Evolutionary conservation across 1,140 invertebrate genomes (phyloP), one percentile per base, ranked within the genome.

Genomic region (Philaenus spumarius): DNA sequence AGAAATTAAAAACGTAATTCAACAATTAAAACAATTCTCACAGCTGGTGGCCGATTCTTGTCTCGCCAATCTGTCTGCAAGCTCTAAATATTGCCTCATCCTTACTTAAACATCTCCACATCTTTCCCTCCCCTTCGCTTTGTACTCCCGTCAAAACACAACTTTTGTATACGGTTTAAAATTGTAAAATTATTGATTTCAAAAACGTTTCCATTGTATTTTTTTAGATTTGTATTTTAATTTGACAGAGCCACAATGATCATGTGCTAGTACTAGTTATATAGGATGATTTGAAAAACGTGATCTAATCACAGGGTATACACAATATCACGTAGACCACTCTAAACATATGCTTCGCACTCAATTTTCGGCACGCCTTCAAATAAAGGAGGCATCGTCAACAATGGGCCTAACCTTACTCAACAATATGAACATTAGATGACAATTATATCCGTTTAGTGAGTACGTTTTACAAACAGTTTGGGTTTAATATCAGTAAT

Each of bases 141-240:
- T 30, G 26, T 30, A 9, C 26, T 30, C 26, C 26, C 26, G 26
- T 30, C 26, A 30, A 4, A 30, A 53, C 30, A 53, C 35, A 30
- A 53, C 48, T 30, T 30, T 30, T 30, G n/a, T 14, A 24, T 14
- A 3, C 19, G 14, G 37, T 37, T 15, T 30, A 17, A 53, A 53
- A 53, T 53, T 39, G 50, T 53, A 53, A 53, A 53, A 53, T 53
- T 53, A 53, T 53, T 53, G 50, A 53, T 53, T 53, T 37, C 30
- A 53, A 53, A 30, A 53, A 53, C 50, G 35, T 17, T 39, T 30
- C 23, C 24, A 20, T 53, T 53, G 50, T 53, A 17, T 23, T 30
- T 11, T 19, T 39, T 34, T 30, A 30, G 3, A 30, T 30, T 30
- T 30, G 26, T 30, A 53, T 30, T 53, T 53, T 53, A 53, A 53